These are phyloP conservation scores for Periplaneta americana DNA, from an alignment of 1,140 invertebrate species.

Conservation along the genomic window DNA sequence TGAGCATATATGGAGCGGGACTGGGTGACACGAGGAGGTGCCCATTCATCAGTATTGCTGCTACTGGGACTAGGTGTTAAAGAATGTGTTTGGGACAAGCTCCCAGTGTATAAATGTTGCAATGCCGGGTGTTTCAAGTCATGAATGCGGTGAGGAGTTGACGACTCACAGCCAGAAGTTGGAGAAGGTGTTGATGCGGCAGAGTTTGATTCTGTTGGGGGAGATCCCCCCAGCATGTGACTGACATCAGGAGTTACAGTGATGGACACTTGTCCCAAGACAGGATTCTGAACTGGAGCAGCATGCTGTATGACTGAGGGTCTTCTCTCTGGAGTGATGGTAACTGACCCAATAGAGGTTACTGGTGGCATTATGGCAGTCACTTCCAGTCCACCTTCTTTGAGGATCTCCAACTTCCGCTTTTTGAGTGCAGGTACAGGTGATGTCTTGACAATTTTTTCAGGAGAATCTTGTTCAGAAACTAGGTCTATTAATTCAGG, in stretches of 20 bases:
- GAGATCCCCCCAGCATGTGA: constrained; percentile 39
- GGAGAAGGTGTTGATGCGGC: background rate
- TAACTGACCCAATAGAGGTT: constrained; percentile 19
- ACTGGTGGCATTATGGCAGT: constrained; percentile 48
- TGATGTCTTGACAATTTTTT: background rate
- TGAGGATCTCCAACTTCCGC: constrained; percentile 64
- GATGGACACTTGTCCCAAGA: constrained; percentile 35
- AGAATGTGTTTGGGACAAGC: constrained; percentile 27
- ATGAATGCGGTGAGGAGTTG: constrained; percentile 7
- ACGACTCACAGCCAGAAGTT: background rate
- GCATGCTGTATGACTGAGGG: constrained; percentile 32
- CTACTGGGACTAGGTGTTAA: constrained; percentile 15
- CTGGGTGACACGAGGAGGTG: constrained; percentile 32
- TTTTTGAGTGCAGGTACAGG: constrained; percentile 45
- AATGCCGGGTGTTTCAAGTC: constrained; percentile 24
- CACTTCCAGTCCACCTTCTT: constrained; percentile 65
- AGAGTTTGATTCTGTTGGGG: background rate
- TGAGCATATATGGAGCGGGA: constrained; percentile 56
- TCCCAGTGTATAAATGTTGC: constrained; percentile 13
- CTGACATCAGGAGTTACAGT: constrained; percentile 47
- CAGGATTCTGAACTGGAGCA: background rate
- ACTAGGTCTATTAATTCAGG: constrained; percentile 20
- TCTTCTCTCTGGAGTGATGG: constrained; percentile 26
- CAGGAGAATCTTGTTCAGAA: constrained; percentile 9
- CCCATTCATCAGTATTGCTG: constrained; percentile 7